These are phyloP conservation scores for Pedionomus torquatus DNA, from an alignment of 2,113 vertebrate species.

Conservation along the genomic window DNA sequence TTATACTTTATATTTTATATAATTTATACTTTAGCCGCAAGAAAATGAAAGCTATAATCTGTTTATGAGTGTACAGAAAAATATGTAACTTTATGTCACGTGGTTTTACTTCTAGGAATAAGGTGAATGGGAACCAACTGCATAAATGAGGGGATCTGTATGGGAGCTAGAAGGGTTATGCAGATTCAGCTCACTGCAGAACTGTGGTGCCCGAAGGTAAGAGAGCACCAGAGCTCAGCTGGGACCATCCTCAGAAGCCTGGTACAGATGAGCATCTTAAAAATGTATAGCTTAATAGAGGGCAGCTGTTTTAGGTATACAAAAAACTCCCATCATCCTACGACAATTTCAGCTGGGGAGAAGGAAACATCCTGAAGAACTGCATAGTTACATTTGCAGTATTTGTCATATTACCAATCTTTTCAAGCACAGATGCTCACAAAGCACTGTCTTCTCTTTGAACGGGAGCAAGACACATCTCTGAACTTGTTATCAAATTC, in stretches of 20 bases:
- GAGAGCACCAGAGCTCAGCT: not conserved
- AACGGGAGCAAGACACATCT: not conserved
- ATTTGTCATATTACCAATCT: not conserved
- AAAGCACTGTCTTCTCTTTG: not conserved
- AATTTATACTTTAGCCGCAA: not conserved
- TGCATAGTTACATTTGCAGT: not conserved
- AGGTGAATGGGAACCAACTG: not conserved
- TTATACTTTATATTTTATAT: not conserved
- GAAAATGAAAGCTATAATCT: not conserved
- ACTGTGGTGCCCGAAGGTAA: fast-evolving
- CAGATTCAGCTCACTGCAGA: too few relatives aligned
- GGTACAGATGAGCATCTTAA: not conserved
- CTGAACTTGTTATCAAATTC: not conserved
- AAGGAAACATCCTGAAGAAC: not conserved
- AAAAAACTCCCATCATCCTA: not conserved
- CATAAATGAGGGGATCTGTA: not conserved
- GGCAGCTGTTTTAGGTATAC: not conserved
- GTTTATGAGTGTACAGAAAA: not conserved
- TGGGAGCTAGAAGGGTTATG: too few relatives aligned
- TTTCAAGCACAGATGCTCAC: not conserved
- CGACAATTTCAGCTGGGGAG: not conserved
- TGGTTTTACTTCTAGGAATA: not conserved
- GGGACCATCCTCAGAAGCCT: not conserved
- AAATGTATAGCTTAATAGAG: not conserved
- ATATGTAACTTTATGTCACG: not conserved